Conservation (phyloP, 2,888 invertebrate species). For the Philonicus albiceps region DNA sequence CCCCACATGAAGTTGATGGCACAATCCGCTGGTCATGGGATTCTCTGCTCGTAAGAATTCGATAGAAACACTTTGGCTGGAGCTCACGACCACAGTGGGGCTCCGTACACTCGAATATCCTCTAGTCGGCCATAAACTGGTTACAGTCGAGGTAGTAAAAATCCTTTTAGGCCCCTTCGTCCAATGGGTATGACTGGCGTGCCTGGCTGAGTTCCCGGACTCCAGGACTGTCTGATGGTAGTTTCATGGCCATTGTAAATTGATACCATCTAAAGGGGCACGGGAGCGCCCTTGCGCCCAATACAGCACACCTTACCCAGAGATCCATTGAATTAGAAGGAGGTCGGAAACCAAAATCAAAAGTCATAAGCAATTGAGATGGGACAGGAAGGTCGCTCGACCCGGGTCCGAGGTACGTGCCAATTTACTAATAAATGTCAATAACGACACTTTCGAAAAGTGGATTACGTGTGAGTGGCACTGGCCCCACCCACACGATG, state of each 20-base stretch:
- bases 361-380: neutral
- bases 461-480: neutral
- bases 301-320: neutral
- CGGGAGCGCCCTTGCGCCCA: neutral
- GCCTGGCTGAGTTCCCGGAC: neutral
- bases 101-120: neutral
- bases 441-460: neutral
- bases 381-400: neutral
- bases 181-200: too few relatives aligned
- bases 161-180: neutral
- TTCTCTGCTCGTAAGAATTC: constrained; percentile 17
- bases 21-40: neutral
- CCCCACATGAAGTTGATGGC: constrained; percentile 11
- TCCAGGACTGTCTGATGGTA: neutral
- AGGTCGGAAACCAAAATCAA: constrained; percentile 4
- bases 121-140: constrained; percentile 18
- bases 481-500: neutral
- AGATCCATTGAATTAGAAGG: constrained; percentile 3
- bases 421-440: constrained; percentile 34
- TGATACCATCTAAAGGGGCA: constrained; percentile 21
- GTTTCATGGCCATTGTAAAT: constrained; percentile 19
- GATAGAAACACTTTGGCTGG: constrained; percentile 3
- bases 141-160: constrained; percentile 5
- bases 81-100: neutral
- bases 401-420: neutral